These are phyloP conservation scores for Hipposideros armiger DNA, from an alignment of 2,113 vertebrate genomes.

Conservation along the genomic window DNA sequence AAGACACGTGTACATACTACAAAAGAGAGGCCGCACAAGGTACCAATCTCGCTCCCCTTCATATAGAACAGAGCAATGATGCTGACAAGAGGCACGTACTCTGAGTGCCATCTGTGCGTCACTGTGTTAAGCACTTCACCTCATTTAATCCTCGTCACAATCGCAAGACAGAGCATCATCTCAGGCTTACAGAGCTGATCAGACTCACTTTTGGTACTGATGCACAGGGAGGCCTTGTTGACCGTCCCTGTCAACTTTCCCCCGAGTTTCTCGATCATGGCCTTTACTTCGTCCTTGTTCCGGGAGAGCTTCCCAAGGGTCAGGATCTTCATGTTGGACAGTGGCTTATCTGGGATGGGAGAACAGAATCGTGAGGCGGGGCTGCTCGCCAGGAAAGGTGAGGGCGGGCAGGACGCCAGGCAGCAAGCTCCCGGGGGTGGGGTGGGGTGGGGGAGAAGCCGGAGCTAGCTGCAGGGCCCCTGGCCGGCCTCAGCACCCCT, in stretches of 20 bases:
- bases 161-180: fast-evolving
- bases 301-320: constrained; percentile 93
- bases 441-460: no score
- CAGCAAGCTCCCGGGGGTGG: fast-evolving
- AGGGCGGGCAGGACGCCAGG: neutral
- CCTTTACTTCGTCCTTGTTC: constrained; percentile 96
- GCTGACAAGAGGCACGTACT: fast-evolving
- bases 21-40: neutral
- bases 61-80: neutral
- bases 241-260: constrained; percentile 93
- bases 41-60: neutral
- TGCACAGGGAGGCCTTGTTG: constrained; percentile 94
- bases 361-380: neutral
- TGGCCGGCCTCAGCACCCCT: neutral
- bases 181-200: fast-evolving
- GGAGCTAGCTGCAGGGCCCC: neutral
- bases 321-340: constrained; percentile 94
- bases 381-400: neutral
- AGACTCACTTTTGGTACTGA: constrained; percentile 95
- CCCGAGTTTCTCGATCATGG: constrained; percentile 92
- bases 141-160: neutral
- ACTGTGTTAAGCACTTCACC: fast-evolving
- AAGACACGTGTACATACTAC: fast-evolving
- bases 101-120: neutral
- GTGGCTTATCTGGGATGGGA: constrained; percentile 91